Evolutionary conservation across 2,888 invertebrate species (phyloP), one percentile per base, ranked within the genome.

Genomic region (Charanyca ferruginea): DNA sequence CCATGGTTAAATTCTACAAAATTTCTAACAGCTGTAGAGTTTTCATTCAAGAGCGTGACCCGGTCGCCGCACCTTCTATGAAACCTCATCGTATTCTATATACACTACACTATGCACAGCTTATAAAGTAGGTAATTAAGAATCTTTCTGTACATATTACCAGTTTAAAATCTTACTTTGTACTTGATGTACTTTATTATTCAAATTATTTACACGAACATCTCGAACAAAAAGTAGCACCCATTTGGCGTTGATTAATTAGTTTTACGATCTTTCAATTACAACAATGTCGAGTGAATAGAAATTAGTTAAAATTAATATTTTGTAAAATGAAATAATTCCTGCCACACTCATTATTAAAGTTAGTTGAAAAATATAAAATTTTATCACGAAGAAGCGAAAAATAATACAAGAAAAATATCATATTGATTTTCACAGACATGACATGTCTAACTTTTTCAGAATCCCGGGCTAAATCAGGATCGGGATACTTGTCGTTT

Each of bases 1-100:
- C 98, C 98, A 94, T 98, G 97, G 91, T 98, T 98, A 88, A 98
- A 98, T 89, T 98, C 98, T 62, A 97, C 97, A 84, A 97, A 97
- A 88, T 97, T 97, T 83, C 98, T 96, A 72, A 97, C 96, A 20
- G 98, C 98, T 35, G 98, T 98, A 69, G 97, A 96, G 92, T 98
- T 98, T 83, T 97, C 97, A 94, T 98, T 98, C 65, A 97, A 96
- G 81, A 99, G 96, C 79, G 97, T 97, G 81, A 99, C 98, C 84
- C 98, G 96, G 82, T 98, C 97, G 66, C 99, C 99, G 92, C 98
- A 98, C 88, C 97, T 96, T 89, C 97, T 96, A 93, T 98, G 98
- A 91, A 98, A 98, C 83, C 96, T 95, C 96, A 96, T 96, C 80
- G 74, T 81, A 73, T 86, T 69, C 69, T 77, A 53, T 44, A 49